Evolutionary conservation across 92 coral and sea anemone genomes (phyloP), one percentile per base, ranked within the genome.

Genomic region (Parazoanthus atlanticus): DNA sequence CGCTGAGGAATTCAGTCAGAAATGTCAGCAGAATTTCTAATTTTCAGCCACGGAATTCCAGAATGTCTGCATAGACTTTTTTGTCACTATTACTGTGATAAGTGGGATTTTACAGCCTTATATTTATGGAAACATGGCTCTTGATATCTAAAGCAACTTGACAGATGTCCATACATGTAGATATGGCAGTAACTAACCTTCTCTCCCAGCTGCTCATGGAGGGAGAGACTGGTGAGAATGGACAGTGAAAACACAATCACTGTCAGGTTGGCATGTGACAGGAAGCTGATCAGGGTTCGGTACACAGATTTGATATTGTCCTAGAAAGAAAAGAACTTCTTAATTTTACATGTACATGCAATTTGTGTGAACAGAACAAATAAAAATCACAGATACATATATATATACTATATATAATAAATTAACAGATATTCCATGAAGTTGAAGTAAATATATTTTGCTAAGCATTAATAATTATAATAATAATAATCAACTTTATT

Each of bases 191-290:
- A 54, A 64, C 36, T 1, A 86, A 95, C 99, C 99, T 95, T 95
- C 81, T 97, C 99, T 25, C 99, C 99, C 30, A 96, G 91, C 87
- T 95, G 99, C 56, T 97, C 99, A 81, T 96, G 94, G 36, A 96
- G 93, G 40, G 98, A 95, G 33, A 97, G 95, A 80, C 99, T 97
- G 74, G 98, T 95, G 41, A 97, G 89, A 61, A 97, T 93, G 13
- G 99, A 97, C 71, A 97, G 82, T 6, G 99, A 93, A 81, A 94
- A 95, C 70, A 97, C 94, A 76, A 95, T 94, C 52, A 97, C 96
- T 3, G 98, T 97, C 66, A 97, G 91, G 90, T 95, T 97, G 76
- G 92, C 86, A 80, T 97, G 97, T 3, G 99, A 97, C 84, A 97
- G 92, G 89, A 93, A 97, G 32, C 94, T 93, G 69, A 97, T 93